A percentile compares a stretch with the other conserved stretches of the same genome.
Evolutionary conservation across 2,113 vertebrate genomes (phyloP).

Genomic region (Crotalus tigris): DNA sequence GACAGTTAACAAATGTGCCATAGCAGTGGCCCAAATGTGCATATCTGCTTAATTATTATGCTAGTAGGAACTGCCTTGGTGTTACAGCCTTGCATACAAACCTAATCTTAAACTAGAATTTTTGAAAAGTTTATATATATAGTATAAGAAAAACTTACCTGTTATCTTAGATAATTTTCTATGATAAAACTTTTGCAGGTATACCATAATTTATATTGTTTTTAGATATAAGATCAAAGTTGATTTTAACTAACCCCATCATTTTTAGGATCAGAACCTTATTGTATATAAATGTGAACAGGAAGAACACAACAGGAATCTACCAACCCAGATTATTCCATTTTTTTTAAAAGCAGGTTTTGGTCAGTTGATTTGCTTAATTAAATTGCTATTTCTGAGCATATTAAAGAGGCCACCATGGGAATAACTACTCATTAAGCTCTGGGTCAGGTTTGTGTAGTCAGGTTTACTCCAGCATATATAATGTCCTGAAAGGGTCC

Average conservation of each 20-base stretch:
- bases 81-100: not conserved
- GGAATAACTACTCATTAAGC: not conserved
- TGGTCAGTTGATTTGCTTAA: not conserved
- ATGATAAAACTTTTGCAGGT: not conserved
- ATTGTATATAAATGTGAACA: not conserved
- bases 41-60: not conserved
- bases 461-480: not conserved
- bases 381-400: not conserved
- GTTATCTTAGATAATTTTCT: not conserved
- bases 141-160: not conserved
- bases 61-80: not conserved
- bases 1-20: not conserved
- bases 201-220: not conserved
- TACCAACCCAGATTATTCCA: not conserved
- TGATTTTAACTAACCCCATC: not conserved
- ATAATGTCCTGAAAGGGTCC: not conserved
- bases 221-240: not conserved
- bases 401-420: not conserved
- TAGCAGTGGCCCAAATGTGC: not conserved
- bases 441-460: not conserved
- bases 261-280: not conserved
- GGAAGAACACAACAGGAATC: not conserved
- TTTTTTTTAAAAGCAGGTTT: not conserved
- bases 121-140: not conserved
- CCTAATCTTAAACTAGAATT: not conserved